phyloP scores from a whole-genome alignment of 2,113 vertebrate genomes.

The Phylloscopus trochiloides region DNA sequence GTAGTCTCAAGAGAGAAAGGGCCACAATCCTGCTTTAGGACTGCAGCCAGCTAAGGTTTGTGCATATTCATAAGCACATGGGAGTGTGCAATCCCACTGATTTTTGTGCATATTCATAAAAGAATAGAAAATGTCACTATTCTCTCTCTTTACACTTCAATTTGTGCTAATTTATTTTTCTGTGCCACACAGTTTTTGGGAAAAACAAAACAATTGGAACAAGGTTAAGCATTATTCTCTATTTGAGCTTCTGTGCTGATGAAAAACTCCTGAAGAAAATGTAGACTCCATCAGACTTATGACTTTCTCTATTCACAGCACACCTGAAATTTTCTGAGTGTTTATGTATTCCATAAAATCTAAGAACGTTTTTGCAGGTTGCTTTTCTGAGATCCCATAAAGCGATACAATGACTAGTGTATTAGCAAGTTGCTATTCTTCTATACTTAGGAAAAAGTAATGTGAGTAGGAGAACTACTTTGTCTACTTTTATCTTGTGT shows the following conservation, averaged over 20 bases:
- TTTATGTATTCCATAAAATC: not conserved
- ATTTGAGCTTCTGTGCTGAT: not conserved
- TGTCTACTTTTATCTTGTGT: not conserved
- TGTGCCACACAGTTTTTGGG: not conserved
- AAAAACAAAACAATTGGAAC: not conserved
- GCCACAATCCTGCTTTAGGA: not conserved
- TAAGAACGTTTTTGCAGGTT: not conserved
- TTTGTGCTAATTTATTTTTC: not conserved
- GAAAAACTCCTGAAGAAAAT: not conserved
- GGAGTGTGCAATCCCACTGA: not conserved
- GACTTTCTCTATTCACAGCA: not conserved
- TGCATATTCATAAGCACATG: accelerated
- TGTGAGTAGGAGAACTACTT: not conserved
- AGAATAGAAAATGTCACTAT: not conserved
- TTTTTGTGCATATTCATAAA: not conserved
- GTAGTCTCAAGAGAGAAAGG: not conserved
- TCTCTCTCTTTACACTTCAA: not conserved
- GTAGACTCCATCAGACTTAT: not conserved
- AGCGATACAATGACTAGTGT: not conserved
- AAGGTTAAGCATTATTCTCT: not conserved
- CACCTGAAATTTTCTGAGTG: not conserved
- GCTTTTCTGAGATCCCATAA: not conserved
- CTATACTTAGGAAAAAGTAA: not conserved
- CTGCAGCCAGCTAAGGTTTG: accelerated
- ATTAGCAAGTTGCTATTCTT: not conserved